Base-by-base conservation (phyloP, 2,797 vertebrate genomes). In the Sandelia bainsii region DNA sequence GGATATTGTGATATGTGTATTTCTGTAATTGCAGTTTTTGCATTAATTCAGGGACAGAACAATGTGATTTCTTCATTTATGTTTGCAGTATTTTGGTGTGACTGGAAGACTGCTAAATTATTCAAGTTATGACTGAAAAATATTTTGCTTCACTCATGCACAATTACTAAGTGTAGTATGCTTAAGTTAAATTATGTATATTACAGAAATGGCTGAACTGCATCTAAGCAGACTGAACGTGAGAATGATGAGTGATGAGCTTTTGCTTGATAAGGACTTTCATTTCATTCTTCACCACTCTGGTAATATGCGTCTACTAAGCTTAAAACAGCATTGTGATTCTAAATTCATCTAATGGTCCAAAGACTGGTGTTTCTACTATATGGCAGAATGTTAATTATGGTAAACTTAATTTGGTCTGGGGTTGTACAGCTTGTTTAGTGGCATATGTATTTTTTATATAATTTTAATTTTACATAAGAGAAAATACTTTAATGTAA, bases 171-270 rank as follows among this genome's bases (percentile, higher is more conserved):
- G 40, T 27, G 53, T 70, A 77, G 73, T 73, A 73, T 77, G 63
- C 65, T 72, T 57, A 54, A 49, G 70, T 72, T 76, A 72, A 86
- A 82, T 87, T 62, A 87, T 87, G 72, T 75, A 86, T 69, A 75
- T 68, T 77, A 62, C 46, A 79, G 81, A 82, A 81, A 72, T 75
- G 70, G 25, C 71, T 70, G 71, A 82, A 56, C 76, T 65, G 78
- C 77, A 80, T 83, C 63, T 65, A 25, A 85, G 69, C 72, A 80
- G 65, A 74, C 13, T 76, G 78, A 84, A 80, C 57, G 39, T 77
- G 73, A 72, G 74, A 60, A 40, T 29, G 73, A 81, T 69, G 81
- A 78, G 49, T 16, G 10, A 78, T 74, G 80, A 83, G 77, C 68
- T 76, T 75, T 74, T 46, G 77, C 75, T 67, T 68, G 69, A 83